Evolutionary conservation across 2,113 vertebrate genomes (phyloP), one percentile per base, ranked within the genome.

Genomic region (Tyrannus savana): DNA sequence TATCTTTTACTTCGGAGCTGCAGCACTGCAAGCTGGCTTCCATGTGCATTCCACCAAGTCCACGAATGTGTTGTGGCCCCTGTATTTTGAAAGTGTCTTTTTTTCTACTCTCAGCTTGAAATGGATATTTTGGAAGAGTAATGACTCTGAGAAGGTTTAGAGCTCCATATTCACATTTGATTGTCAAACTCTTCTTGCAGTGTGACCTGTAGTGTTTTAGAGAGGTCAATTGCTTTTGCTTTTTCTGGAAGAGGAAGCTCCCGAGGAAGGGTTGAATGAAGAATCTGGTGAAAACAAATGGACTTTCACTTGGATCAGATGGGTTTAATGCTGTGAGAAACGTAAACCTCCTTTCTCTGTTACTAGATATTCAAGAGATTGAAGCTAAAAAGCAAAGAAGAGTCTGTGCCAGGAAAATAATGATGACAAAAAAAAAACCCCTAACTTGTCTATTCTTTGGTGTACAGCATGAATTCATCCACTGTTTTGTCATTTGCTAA

Each of bases 401-500:
- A 94, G 42, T 71, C 58, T 69, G 53, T 82, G 73, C 67, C 71
- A 59, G 74, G 35, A 91, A 95, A 93, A 90, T 59, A 41, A 73
- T 47, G 31, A 58, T 82, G 60, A 77, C 71, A 35, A 71, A 94
- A 79, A 64, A 64, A 55, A 87, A 68, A 62, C 58, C 88, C 85
- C 42, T 53, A 49, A 69, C 56, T 67, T 93, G 92, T 96, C 77
- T 83, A 1, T 83, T 94, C 62, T 90, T 93, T 84, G 93, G 75
- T 97, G 94, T 75, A 94, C 94, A 95, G 91, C 94, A 74, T 94
- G 95, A 95, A 67, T 74, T 80, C 92, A 95, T 95, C 90, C 83
- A 93, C 90, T 92, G 68, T 87, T 97, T 93, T 84, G 84, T 96
- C 88, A 84, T 97, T 97, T 97, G 67, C 87, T 97, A 93, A 93